These are phyloP conservation scores for Notocelia uddmanniana DNA, from an alignment of 2,888 invertebrate genomes.

Conservation along the genomic window DNA sequence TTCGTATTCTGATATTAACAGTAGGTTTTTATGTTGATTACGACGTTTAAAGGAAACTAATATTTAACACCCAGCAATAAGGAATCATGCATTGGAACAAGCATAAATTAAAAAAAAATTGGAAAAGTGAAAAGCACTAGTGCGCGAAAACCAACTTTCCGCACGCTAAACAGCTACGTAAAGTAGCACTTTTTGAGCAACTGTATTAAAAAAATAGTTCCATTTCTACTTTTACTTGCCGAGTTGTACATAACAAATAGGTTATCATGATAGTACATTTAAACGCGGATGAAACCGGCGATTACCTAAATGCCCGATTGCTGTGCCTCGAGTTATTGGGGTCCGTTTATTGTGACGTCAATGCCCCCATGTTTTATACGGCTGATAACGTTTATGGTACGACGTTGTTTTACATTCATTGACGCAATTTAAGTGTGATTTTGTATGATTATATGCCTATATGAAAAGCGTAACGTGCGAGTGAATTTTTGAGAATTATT, in stretches of 20 bases:
- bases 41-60: too few species aligned
- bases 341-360: conserved; percentile 73
- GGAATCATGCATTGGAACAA: too few species aligned
- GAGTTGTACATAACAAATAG: neutral
- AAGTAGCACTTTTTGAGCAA: too few species aligned
- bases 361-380: conserved; percentile 44
- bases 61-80: too few species aligned
- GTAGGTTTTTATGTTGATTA: too few species aligned
- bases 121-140: too few species aligned
- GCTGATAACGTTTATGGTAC: conserved; percentile 25
- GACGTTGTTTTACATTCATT: neutral
- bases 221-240: too few species aligned
- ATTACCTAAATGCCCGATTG: conserved; percentile 70
- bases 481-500: neutral
- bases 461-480: neutral
- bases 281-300: conserved; percentile 76
- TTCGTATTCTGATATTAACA: too few species aligned
- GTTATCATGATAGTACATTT: conserved; percentile 51
- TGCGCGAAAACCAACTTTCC: too few species aligned
- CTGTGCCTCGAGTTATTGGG: conserved; percentile 69
- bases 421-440: neutral
- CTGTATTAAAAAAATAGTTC: too few species aligned
- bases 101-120: too few species aligned
- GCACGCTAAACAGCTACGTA: too few species aligned
- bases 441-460: neutral